Base-by-base conservation (phyloP, 1,140 invertebrate genomes). In the Papilio xuthus region DNA sequence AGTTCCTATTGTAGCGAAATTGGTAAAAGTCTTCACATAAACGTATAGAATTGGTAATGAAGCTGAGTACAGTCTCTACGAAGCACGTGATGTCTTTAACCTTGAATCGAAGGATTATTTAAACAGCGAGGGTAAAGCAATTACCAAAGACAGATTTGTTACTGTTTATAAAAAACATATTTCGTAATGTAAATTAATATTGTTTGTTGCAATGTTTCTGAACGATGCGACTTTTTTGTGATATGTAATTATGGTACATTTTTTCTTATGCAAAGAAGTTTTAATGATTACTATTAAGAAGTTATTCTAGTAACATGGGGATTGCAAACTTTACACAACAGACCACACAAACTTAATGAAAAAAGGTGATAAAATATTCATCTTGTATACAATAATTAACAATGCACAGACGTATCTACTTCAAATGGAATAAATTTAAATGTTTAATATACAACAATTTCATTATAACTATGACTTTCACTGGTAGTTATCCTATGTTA, bases 401-500 rank as follows among this genome's bases (percentile, higher is more conserved):
- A 28, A 15, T 67, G 60, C 26, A 28, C 60, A 28, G 26, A 67
- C 60, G 60, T 28, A 28, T 67, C 26, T 28, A 67, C 23, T 13
- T 28, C 60, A 67, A 67, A 67, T 67, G 60, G 60, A 67, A 67
- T 67, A 67, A 67, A 67, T 67, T 67, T 67, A 18, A 67, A 67
- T 67, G 60, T 67, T 67, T 67, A 67, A 67, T 26, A 67, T 26
- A 67, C 28, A 67, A 23, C 69, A 71, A 71, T 71, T 71, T 71
- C n/a, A 32, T 71, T 71, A 37, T 42, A 28, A 37, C 32, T 37
- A 7, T 15, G 42, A 73, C 71, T 73, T 73, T 73, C 71, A 73
- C 71, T 42, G n/a, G 69, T 71, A 6, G 37, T 73, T 73, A 73
- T 73, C 20, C 71, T 73, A 73, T 73, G 47, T 44, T 73, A 73